Evolutionary conservation across 2,113 vertebrate genomes (phyloP), one percentile per base, ranked within the genome.

Genomic region (Sander lucioperca): DNA sequence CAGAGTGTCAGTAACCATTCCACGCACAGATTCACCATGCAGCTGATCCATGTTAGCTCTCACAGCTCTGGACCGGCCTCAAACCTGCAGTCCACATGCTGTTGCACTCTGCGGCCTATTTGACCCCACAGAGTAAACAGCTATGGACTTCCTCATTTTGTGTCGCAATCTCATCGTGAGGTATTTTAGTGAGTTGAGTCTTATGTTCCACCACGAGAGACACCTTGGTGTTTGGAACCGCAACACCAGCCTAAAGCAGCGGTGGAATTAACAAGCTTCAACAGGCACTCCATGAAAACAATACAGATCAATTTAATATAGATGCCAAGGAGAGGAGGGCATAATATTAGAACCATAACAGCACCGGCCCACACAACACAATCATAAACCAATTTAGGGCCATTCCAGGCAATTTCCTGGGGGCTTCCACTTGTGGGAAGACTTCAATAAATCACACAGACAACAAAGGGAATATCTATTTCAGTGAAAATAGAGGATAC

Each of bases 361-460:
- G 88, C 93, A 77, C 88, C 66, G 83, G 86, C 91, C 94, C 92
- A 92, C 94, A 92, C 90, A 90, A 91, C 93, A 94, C 95, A 96
- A 95, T 96, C 94, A 95, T 94, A 95, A 95, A 96, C 93, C 95
- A 96, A 96, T 96, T 96, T 95, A 94, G 93, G 94, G 91, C 95
- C 92, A 95, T 96, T 96, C 90, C 91, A 95, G 93, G 93, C 94
- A 95, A 95, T 96, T 96, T 96, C 95, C 95, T 95, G 93, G 89
- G 91, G 95, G 93, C 93, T 94, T 94, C 94, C 94, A 95, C 92
- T 93, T 93, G 94, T 93, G 91, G 91, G 92, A 94, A 93, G 94
- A 95, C 95, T 95, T 96, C 95, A 95, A 95, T 96, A 95, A 95
- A 95, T 96, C 95, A 96, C 88, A 89, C 86, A 88, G 94, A 95